These are phyloP conservation scores for Zygogramma bicolorata DNA, from an alignment of 2,888 invertebrate genomes.

Conservation along the genomic window DNA sequence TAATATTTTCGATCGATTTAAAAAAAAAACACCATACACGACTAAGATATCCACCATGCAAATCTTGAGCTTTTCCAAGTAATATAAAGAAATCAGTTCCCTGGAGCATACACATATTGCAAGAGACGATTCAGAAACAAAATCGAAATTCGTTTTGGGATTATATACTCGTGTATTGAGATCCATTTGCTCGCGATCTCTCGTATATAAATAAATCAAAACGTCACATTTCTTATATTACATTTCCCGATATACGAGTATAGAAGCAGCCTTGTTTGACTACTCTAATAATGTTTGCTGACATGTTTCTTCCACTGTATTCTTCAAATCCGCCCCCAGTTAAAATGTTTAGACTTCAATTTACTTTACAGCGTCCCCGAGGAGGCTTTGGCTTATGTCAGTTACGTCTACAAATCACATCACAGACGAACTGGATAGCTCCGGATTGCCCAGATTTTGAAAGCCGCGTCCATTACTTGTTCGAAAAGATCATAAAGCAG, in stretches of 20 bases:
- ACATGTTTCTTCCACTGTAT: constrained; percentile 57
- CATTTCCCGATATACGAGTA: constrained; percentile 58
- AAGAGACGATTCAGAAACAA: constrained; percentile 25
- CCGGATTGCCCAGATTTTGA: constrained; percentile 13
- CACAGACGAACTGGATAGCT: constrained; percentile 34
- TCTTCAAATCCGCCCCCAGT: constrained; percentile 58
- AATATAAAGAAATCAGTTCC: neutral
- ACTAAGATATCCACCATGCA: too few species aligned
- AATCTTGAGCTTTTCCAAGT: neutral
- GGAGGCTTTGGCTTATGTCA: constrained; percentile 55
- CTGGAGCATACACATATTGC: neutral
- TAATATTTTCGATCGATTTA: too few species aligned
- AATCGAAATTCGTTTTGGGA: constrained; percentile 51
- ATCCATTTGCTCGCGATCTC: constrained; percentile 54
- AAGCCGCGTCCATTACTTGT: neutral
- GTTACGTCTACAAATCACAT: constrained; percentile 59
- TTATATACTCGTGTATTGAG: constrained; percentile 49
- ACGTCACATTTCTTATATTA: constrained; percentile 62
- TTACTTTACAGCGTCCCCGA: constrained; percentile 59
- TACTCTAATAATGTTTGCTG: constrained; percentile 64
- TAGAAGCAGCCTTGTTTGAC: constrained; percentile 57
- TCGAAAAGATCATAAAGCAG: neutral
- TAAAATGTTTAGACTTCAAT: constrained; percentile 65
- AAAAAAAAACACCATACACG: too few species aligned
- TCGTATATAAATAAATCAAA: constrained; percentile 62